phyloP scores from a whole-genome alignment of 2,888 invertebrate genomes.

The Cerceris rybyensis region DNA sequence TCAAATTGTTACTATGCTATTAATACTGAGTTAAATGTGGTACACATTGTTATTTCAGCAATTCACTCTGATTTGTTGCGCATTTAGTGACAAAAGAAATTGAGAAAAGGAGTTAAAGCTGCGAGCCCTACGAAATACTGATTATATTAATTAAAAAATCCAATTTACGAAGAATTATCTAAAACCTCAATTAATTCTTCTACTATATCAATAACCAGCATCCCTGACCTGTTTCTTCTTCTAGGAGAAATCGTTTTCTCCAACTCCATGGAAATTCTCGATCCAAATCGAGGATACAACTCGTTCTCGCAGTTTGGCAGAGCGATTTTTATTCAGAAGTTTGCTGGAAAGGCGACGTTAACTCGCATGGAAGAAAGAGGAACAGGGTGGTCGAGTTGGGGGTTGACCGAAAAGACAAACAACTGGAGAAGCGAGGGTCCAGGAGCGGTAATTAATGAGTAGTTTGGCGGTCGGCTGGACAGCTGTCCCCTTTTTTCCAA shows the following conservation, averaged over 20 bases:
- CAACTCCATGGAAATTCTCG: not conserved
- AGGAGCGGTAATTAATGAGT: conserved; percentile 79
- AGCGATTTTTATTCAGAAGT: conserved; percentile 66
- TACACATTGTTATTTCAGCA: too few species aligned
- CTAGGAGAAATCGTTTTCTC: too few species aligned
- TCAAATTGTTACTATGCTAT: too few species aligned
- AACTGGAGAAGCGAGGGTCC: conserved; percentile 69
- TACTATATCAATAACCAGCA: too few species aligned
- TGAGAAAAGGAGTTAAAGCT: too few species aligned
- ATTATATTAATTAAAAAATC: not conserved
- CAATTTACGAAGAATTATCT: not conserved
- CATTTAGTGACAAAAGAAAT: too few species aligned
- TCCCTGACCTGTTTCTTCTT: too few species aligned
- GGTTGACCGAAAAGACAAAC: conserved; percentile 69
- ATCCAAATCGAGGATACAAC: not conserved
- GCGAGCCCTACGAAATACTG: not conserved
- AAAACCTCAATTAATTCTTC: not conserved
- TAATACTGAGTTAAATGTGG: too few species aligned
- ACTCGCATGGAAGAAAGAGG: conserved; percentile 30
- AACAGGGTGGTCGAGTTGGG: conserved; percentile 37
- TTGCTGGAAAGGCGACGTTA: conserved; percentile 41
- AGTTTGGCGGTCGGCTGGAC: conserved; percentile 81
- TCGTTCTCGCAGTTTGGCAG: conserved; percentile 58
- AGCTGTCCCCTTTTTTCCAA: conserved; percentile 78
- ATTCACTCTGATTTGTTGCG: too few species aligned